Evolutionary conservation across 2,113 vertebrate species (phyloP), one percentile per base, ranked within the genome.

Genomic region (Ariopsis seemanni): DNA sequence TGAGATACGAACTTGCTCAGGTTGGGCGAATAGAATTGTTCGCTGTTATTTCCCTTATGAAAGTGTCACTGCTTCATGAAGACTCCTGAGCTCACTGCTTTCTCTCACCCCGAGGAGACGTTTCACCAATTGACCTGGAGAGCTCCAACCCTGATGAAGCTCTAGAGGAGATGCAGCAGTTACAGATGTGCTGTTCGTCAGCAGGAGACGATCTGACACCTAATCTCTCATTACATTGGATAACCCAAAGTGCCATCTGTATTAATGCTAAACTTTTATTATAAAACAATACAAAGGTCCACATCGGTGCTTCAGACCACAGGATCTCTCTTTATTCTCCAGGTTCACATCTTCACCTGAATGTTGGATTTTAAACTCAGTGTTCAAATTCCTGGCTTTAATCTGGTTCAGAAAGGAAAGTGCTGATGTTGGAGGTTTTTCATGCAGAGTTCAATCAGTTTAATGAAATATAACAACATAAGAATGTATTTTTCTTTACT

Each of bases 1-100:
- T 88, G 88, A 94, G 95, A 95, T 95, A 93, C 93, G 93, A 92
- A 91, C 93, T 89, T 88, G 90, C 94, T 95, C 94, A 90, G 89
- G 93, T 94, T 95, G 93, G 93, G 93, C 91, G 95, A 94, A 95
- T 94, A 94, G 95, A 95, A 96, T 95, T 95, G 95, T 94, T 94
- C 93, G 92, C 94, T 94, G 94, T 94, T 95, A 94, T 94, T 94
- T 94, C 91, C 92, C 92, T 94, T 94, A 95, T 94, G 93, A 95
- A 96, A 95, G 94, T 94, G 94, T 95, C 94, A 90, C 93, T 94
- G 94, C 94, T 95, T 93, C 93, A 93, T 94, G 93, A 93, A 90
- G 93, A 91, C 91, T 92, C 93, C 93, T 93, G 94, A 94, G 95
- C 95, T 94, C 94, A 94, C 93, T 92, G 94, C 94, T 95, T 95